phyloP scores from a whole-genome alignment of 1,140 invertebrate species.

The Elymnias hypermnestra region DNA sequence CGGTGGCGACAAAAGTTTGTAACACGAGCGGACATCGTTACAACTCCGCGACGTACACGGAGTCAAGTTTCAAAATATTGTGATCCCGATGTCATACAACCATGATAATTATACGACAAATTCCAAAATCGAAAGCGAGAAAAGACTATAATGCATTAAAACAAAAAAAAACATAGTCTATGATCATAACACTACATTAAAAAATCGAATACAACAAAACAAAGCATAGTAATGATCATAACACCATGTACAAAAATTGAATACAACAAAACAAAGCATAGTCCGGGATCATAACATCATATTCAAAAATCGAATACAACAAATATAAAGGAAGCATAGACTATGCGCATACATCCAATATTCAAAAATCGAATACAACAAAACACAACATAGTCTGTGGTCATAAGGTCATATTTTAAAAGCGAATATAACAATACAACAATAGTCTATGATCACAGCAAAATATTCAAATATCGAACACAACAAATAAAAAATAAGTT shows the following conservation, averaged over 20 bases:
- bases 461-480: no score
- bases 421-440: not conserved
- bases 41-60: conserved; percentile 24
- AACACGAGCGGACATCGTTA: conserved; percentile 43
- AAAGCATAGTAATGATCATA: no score
- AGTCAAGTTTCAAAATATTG: conserved; percentile 64
- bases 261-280: not conserved
- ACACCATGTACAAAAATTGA: no score
- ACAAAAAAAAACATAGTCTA: not conserved
- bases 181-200: not conserved
- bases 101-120: not conserved
- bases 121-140: conserved; percentile 1
- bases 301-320: no score
- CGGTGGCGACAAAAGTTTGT: conserved; percentile 39
- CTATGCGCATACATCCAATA: no score
- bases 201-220: not conserved
- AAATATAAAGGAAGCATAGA: no score
- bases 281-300: not conserved
- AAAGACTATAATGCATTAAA: no score
- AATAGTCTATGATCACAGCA: not conserved
- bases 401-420: not conserved
- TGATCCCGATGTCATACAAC: conserved; percentile 13
- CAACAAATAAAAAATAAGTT: not conserved
- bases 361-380: not conserved
- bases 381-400: not conserved